Evolutionary conservation across 2,888 invertebrate genomes (phyloP).

Genomic region (Trichogramma evanescens): DNA sequence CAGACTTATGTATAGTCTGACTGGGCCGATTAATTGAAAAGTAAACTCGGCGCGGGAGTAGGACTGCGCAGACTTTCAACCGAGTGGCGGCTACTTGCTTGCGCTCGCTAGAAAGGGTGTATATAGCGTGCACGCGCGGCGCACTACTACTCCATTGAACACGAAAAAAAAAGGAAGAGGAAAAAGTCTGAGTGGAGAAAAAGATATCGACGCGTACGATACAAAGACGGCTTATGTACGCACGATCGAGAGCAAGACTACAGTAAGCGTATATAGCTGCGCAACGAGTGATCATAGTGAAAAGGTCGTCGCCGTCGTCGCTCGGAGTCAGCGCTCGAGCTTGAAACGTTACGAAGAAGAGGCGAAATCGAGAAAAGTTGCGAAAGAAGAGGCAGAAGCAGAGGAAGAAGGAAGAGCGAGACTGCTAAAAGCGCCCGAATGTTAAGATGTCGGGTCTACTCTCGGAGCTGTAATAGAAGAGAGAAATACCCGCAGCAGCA

Average conservation of each 20-base stretch:
- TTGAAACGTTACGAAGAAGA: background rate
- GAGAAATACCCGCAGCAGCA: constrained; percentile 25
- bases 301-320: no score
- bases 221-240: background rate
- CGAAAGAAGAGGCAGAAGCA: background rate
- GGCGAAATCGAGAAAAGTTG: constrained; percentile 5
- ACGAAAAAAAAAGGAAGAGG: constrained; percentile 16
- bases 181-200: constrained; percentile 12
- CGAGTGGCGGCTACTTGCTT: constrained; percentile 23
- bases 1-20: no score
- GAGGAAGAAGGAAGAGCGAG: background rate
- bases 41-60: constrained; percentile 41
- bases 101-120: no score
- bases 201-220: no score
- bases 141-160: constrained; percentile 11
- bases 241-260: background rate
- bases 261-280: no score
- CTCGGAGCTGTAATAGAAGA: constrained; percentile 31
- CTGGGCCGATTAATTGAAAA: constrained; percentile 43
- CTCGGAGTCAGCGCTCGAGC: no score
- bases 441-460: constrained; percentile 23
- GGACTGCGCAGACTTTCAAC: constrained; percentile 37
- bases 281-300: no score
- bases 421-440: constrained; percentile 6
- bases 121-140: constrained; percentile 32